Evolutionary conservation across 2,888 invertebrate genomes (phyloP).

Genomic region (Nemoura dubitans): DNA sequence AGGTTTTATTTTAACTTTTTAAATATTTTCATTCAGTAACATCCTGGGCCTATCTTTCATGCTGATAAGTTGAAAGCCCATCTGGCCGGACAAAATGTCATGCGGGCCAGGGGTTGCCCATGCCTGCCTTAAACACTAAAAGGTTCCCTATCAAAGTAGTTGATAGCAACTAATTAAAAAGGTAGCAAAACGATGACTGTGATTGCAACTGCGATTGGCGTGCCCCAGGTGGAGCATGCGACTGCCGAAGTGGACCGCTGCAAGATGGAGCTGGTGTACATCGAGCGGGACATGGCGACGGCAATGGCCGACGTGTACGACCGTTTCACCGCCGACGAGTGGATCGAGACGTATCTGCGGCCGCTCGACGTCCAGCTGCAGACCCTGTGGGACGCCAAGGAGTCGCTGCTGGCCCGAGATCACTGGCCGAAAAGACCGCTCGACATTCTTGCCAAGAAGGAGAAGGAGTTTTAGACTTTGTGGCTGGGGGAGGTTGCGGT

Average conservation of each 20-base stretch:
- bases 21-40: no score
- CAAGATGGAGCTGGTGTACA: constrained; percentile 60
- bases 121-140: no score
- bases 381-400: constrained; percentile 59
- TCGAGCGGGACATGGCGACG: constrained; percentile 59
- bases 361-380: constrained; percentile 60
- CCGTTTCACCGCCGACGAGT: constrained; percentile 60
- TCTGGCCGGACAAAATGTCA: no score
- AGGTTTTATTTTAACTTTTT: no score
- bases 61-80: no score
- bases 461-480: constrained; percentile 30
- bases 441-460: constrained; percentile 48
- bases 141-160: no score
- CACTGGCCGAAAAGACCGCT: constrained; percentile 67
- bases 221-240: constrained; percentile 59
- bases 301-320: constrained; percentile 62
- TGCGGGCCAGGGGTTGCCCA: no score
- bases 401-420: constrained; percentile 61
- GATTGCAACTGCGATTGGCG: no score
- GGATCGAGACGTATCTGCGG: constrained; percentile 60
- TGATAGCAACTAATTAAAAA: no score
- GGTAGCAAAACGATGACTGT: no score
- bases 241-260: constrained; percentile 59
- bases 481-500: no score
- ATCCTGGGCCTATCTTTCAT: no score